Base-by-base conservation (phyloP, 2,888 invertebrate species). In the Petrophora chlorosata region DNA sequence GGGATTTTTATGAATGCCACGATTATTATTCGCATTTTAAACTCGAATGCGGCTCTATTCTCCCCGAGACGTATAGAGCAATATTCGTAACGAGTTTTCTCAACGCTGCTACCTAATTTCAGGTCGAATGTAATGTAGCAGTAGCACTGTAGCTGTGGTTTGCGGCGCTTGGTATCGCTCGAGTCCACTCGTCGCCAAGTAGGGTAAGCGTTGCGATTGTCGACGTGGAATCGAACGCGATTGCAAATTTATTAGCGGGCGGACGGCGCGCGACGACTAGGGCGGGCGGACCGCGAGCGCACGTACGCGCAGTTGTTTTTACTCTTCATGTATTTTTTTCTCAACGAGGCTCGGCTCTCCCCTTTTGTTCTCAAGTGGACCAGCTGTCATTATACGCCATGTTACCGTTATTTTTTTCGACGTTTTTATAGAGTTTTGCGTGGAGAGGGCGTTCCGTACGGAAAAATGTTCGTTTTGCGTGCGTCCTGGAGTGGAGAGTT, bases 301-400 rank as follows among this genome's bases (percentile, higher is more conserved):
- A 76, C 76, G 76, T 79, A 78, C 75, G 76, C 75, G 75, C 79
- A 84, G 81, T 88, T 89, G 86, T 86, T 89, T 87, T 82, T 79
- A 80, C 86, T 89, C 85, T 82, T 82, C 76, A 78, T 82, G 77
- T 88, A 87, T 88, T 90, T 89, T 86, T 90, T 89, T 83, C 89
- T 86, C 89, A 77, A 79, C 86, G 86, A 82, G 85, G 71, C 87
- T 83, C 83, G 66, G 80, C 86, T 87, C 84, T 85, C 90, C 88
- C 85, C 90, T 85, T 89, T 90, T 90, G 90, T 90, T 90, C 88
- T 90, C 90, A 90, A 91, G 90, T 91, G 90, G 90, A 89, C 90
- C 90, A 90, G 90, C 90, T 90, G 90, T 91, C 90, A 91, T 91
- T 91, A 90, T 91, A 87, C 90, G 90, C 90, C 85, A 91, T 90